Conservation (phyloP, 37 sponge, comb jelly and placozoan species). For the Lycopodina hypogea region DNA sequence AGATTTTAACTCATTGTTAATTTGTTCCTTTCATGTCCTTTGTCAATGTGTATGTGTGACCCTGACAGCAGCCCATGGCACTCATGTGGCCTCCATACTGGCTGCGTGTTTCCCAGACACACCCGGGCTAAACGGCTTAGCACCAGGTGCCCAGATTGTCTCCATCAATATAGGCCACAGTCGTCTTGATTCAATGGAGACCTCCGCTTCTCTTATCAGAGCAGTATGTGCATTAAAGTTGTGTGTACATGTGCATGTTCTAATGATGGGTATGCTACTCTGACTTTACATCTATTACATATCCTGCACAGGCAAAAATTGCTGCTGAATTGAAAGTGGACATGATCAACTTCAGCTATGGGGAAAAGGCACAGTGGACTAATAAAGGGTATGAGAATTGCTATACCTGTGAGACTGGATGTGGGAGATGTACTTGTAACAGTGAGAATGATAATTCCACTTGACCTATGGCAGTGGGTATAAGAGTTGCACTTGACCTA, state of each 20-base stretch:
- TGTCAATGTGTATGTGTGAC: not conserved
- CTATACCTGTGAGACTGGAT: too few species aligned
- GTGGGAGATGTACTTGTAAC: too few species aligned
- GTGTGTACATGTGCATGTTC: not conserved
- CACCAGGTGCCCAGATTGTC: slow-evolving; percentile 93
- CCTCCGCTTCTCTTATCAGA: slow-evolving; percentile 74
- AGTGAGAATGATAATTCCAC: too few species aligned
- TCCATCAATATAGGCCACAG: slow-evolving; percentile 88
- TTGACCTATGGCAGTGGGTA: too few species aligned
- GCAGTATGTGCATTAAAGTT: slow-evolving; percentile 61
- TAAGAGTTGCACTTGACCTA: too few species aligned
- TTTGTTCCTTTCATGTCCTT: not conserved
- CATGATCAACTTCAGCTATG: slow-evolving; percentile 89
- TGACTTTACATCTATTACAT: not conserved
- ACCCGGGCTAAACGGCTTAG: slow-evolving; percentile 84
- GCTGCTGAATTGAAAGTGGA: slow-evolving; percentile 70
- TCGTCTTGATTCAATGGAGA: slow-evolving; percentile 89
- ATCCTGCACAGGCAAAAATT: slow-evolving; percentile 40
- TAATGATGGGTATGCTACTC: too few species aligned
- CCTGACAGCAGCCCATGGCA: slow-evolving; percentile 85
- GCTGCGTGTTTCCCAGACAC: slow-evolving; percentile 81
- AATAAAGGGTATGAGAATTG: slow-evolving; percentile 68
- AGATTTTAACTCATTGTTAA: not conserved
- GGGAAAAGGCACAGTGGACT: slow-evolving; percentile 84
- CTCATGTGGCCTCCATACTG: slow-evolving; percentile 93